Conservation (phyloP, 2,113 vertebrate species). For the Xenopus borealis region DNA sequence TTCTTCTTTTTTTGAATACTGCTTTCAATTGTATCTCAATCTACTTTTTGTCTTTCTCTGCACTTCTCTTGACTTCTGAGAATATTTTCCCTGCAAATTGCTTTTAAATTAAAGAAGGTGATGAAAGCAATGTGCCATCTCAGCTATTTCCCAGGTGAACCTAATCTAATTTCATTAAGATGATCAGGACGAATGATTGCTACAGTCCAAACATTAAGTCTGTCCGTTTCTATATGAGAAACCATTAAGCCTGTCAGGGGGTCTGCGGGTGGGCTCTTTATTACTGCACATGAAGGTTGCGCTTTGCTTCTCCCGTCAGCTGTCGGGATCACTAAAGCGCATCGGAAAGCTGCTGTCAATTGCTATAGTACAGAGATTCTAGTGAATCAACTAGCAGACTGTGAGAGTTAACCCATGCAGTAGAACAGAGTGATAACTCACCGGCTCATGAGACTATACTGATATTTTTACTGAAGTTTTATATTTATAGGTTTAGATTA, state of each 20-base stretch:
- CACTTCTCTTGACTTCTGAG: conserved; percentile 74
- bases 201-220: conserved; percentile 85
- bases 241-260: conserved; percentile 77
- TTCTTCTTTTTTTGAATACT: neutral
- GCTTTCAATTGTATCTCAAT: conserved; percentile 26
- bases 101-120: conserved; percentile 88
- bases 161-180: conserved; percentile 90
- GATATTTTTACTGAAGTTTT: too few species aligned
- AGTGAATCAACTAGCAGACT: conserved; percentile 52
- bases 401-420: conserved; percentile 40
- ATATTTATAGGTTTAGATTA: too few species aligned
- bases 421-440: too few species aligned
- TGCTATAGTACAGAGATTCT: conserved; percentile 56
- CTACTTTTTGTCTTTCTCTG: conserved; percentile 40
- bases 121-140: conserved; percentile 76
- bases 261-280: conserved; percentile 77
- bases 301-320: conserved; percentile 67
- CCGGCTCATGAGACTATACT: too few species aligned
- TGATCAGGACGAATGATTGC: conserved; percentile 89
- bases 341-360: conserved; percentile 65
- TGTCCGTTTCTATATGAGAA: conserved; percentile 82
- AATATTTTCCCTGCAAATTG: conserved; percentile 85
- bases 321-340: conserved; percentile 65
- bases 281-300: conserved; percentile 77
- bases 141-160: conserved; percentile 86